Percentiles rank a stretch among this genome's conserved stretches.
Conservation (phyloP, 2,797 vertebrate species). For the Semotilus atromaculatus region DNA sequence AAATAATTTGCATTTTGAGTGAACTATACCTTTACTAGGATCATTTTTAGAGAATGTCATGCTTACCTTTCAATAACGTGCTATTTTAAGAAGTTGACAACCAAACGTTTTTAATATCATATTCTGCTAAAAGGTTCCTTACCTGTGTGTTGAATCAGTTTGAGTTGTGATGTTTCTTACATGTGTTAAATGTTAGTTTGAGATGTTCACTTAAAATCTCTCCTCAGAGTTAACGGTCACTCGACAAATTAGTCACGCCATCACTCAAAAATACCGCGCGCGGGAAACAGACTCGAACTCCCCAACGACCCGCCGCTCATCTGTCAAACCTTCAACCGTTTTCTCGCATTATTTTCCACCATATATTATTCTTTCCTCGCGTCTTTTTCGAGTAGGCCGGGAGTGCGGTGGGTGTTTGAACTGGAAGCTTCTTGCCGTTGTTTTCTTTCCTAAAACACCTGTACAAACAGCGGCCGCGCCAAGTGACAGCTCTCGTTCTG, state of each 20-base stretch:
- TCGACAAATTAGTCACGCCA: constrained; percentile 61
- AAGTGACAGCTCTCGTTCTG: constrained; percentile 76
- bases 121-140: background rate
- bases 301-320: constrained; percentile 61
- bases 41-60: background rate
- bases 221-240: constrained; percentile 33
- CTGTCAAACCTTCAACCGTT: constrained; percentile 70
- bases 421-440: constrained; percentile 73
- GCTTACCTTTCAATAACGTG: background rate
- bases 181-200: constrained; percentile 3
- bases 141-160: background rate
- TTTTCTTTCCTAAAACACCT: constrained; percentile 84
- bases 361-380: constrained; percentile 73
- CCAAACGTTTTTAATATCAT: background rate
- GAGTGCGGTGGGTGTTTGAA: constrained; percentile 66
- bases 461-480: constrained; percentile 82
- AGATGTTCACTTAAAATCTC: constrained; percentile 5
- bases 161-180: constrained; percentile 9
- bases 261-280: constrained; percentile 50
- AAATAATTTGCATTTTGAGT: background rate
- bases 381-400: constrained; percentile 61
- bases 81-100: background rate
- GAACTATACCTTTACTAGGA: background rate
- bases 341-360: constrained; percentile 63
- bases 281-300: constrained; percentile 61